Percentiles rank a stretch among this genome's conserved stretches.
phyloP scores from a whole-genome alignment of 2,888 invertebrate species.

The Lepidocyrtoides sp. region DNA sequence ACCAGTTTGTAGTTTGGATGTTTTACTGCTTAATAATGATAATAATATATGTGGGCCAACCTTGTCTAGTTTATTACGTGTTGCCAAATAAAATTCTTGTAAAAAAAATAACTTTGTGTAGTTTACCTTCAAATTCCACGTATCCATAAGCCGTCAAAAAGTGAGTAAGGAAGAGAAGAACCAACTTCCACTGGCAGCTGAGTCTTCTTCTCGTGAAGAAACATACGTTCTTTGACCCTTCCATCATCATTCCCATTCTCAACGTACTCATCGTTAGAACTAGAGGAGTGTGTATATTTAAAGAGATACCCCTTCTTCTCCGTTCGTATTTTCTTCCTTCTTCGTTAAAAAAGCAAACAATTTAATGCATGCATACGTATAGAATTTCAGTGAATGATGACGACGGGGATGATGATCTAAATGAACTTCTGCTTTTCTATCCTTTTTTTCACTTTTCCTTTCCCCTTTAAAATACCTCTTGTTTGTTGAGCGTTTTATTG shows the following conservation, averaged over 20 bases:
- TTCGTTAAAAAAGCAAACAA: conserved; percentile 73
- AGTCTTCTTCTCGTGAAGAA: conserved; percentile 23
- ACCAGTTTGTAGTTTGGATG: neutral
- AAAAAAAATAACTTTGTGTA: conserved; percentile 13
- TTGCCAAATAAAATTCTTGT: conserved; percentile 13
- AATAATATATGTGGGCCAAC: neutral
- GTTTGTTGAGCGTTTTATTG: conserved; percentile 64
- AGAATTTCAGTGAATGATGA: conserved; percentile 40
- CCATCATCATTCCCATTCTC: conserved; percentile 68
- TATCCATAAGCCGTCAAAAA: conserved; percentile 70
- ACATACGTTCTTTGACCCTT: conserved; percentile 70
- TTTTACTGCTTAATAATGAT: conserved; percentile 23
- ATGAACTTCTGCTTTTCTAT: conserved; percentile 9
- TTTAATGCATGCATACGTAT: conserved; percentile 36
- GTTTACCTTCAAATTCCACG: conserved; percentile 78
- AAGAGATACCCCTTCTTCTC: conserved; percentile 24
- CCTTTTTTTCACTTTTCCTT: neutral
- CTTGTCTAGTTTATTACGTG: neutral
- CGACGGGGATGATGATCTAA: conserved; percentile 11
- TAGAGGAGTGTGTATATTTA: neutral
- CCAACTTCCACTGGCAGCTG: conserved; percentile 54
- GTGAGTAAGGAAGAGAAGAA: conserved; percentile 65
- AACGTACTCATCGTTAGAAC: conserved; percentile 49
- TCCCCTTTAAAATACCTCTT: conserved; percentile 6
- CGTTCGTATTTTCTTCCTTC: conserved; percentile 20